A percentile compares a stretch with the other conserved stretches of the same genome.
phyloP scores from a whole-genome alignment of 2,888 invertebrate species.

The Macaria liturata region DNA sequence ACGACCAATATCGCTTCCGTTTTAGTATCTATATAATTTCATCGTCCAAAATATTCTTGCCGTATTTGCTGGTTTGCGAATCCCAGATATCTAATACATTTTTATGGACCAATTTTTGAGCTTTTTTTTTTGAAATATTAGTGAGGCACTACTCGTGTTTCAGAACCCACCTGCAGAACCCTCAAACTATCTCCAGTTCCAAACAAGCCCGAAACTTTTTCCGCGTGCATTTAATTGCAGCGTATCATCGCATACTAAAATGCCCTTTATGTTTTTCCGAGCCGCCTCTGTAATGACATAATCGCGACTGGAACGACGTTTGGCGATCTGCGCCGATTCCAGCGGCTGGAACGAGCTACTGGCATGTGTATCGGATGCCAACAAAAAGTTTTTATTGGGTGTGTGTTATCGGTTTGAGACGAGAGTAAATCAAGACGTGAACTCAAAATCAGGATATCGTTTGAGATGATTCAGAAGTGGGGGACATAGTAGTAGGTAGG shows the following conservation, averaged over 20 bases:
- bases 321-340: slow-evolving; percentile 32
- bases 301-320: slow-evolving; percentile 62
- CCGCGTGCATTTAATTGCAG: slow-evolving; percentile 66
- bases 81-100: too few species aligned
- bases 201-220: slow-evolving; percentile 37
- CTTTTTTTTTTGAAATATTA: too few species aligned
- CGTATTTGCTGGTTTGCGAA: too few species aligned
- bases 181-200: neutral
- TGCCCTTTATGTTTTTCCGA: slow-evolving; percentile 73
- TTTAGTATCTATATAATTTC: too few species aligned
- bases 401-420: neutral
- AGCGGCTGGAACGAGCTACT: slow-evolving; percentile 3
- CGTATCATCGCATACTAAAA: slow-evolving; percentile 82
- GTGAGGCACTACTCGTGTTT: too few species aligned
- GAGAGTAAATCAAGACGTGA: slow-evolving; percentile 3
- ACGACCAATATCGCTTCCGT: too few species aligned
- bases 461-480: too few species aligned
- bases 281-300: slow-evolving; percentile 70
- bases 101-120: too few species aligned
- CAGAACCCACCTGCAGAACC: neutral
- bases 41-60: too few species aligned
- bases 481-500: too few species aligned
- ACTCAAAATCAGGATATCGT: too few species aligned
- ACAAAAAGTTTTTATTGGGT: neutral
- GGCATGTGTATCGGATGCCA: neutral